Conservation (phyloP, 2,797 vertebrate genomes). For the Myotis daubentonii region DNA sequence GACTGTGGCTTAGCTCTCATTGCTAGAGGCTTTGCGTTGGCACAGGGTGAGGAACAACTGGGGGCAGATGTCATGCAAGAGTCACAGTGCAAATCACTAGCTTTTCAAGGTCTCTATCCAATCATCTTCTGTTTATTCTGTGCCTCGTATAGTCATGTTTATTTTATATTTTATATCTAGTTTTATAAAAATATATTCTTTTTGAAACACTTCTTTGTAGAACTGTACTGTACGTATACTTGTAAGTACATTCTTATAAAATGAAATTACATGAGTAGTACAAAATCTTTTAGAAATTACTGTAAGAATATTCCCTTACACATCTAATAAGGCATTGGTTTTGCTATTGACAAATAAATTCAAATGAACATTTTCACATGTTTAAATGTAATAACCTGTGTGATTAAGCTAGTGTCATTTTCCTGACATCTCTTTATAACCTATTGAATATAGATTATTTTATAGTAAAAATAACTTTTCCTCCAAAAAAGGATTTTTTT, state of each 20-base stretch:
- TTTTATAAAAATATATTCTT: neutral
- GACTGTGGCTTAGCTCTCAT: neutral
- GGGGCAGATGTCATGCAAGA: neutral
- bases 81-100: neutral
- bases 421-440: neutral
- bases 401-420: neutral
- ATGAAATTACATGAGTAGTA: neutral
- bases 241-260: neutral
- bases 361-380: neutral
- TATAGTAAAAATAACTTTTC: neutral
- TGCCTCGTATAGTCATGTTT: neutral
- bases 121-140: neutral
- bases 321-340: neutral
- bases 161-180: neutral
- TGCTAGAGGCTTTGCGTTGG: neutral
- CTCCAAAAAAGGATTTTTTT: neutral
- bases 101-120: neutral
- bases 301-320: neutral
- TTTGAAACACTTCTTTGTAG: neutral
- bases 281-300: neutral
- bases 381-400: neutral
- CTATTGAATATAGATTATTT: neutral
- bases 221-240: neutral
- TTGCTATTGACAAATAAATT: neutral
- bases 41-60: accelerated